Conservation (phyloP, 2,797 vertebrate genomes). For the Tadarida brasiliensis region DNA sequence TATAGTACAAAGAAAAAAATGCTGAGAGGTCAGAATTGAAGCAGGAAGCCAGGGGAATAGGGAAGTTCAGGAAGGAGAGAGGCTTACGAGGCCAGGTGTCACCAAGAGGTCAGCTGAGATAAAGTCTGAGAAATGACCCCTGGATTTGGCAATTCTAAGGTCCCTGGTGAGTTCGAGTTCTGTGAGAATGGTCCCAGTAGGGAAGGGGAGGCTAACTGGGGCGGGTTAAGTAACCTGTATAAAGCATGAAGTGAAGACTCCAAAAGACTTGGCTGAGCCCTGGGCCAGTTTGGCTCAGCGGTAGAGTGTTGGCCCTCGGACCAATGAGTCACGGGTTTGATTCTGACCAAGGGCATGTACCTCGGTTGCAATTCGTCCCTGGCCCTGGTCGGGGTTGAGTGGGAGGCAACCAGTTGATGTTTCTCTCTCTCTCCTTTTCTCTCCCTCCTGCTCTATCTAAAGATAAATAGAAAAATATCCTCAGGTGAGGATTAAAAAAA, state of each 20-base stretch:
- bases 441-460: no score
- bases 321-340: no score
- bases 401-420: no score
- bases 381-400: no score
- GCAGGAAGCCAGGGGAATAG: neutral
- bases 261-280: neutral
- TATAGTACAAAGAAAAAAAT: neutral
- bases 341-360: no score
- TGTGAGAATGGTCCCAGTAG: neutral
- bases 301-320: no score
- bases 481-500: no score
- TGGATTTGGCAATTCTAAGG: conserved; percentile 62
- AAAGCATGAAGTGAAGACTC: conserved; percentile 50
- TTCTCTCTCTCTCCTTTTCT: no score
- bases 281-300: no score
- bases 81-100: neutral
- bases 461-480: no score
- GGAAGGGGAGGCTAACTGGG: conserved; percentile 7
- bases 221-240: neutral
- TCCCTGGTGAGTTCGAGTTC: conserved; percentile 5
- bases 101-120: conserved; percentile 46
- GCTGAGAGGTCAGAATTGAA: neutral
- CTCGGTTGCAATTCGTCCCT: no score
- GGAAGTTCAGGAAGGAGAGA: neutral
- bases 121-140: conserved; percentile 49